A percentile compares a stretch with the other conserved stretches of the same genome.
Conservation (phyloP, 2,113 vertebrate genomes). For the Poeciliopsis retropinna region DNA sequence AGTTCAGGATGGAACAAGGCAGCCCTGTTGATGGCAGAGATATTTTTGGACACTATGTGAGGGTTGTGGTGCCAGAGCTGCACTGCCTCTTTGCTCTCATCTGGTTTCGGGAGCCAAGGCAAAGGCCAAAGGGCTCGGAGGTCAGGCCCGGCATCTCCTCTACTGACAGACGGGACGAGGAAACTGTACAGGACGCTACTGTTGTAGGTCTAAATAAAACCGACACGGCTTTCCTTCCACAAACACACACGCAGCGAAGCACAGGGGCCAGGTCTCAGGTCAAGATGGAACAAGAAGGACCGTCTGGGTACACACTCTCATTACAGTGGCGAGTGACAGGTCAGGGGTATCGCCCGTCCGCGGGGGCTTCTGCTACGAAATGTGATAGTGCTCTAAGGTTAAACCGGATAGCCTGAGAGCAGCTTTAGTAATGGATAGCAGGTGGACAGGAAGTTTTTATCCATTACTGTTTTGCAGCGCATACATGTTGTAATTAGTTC, state of each 20-base stretch:
- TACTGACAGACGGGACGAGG: slow-evolving; percentile 48
- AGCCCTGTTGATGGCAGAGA: slow-evolving; percentile 52
- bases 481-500: slow-evolving; percentile 44
- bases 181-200: slow-evolving; percentile 19
- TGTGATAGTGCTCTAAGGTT: slow-evolving; percentile 29
- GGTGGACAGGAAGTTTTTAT: slow-evolving; percentile 40
- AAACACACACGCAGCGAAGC: slow-evolving; percentile 4
- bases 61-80: slow-evolving; percentile 48
- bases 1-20: slow-evolving; percentile 59
- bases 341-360: slow-evolving; percentile 63
- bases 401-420: slow-evolving; percentile 31
- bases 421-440: slow-evolving; percentile 29
- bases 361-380: slow-evolving; percentile 43
- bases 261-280: slow-evolving; percentile 41
- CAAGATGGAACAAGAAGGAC: slow-evolving; percentile 63
- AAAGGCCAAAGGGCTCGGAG: slow-evolving; percentile 51
- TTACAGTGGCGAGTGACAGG: slow-evolving; percentile 58
- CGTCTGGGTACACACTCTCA: slow-evolving; percentile 39
- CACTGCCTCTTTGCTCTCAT: slow-evolving; percentile 48
- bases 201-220: slow-evolving; percentile 57
- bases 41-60: slow-evolving; percentile 65
- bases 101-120: slow-evolving; percentile 39
- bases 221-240: slow-evolving; percentile 6
- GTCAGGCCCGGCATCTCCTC: slow-evolving; percentile 57
- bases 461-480: slow-evolving; percentile 9